phyloP scores from a whole-genome alignment of 2,797 vertebrate genomes.

The Myotis planiceps region DNA sequence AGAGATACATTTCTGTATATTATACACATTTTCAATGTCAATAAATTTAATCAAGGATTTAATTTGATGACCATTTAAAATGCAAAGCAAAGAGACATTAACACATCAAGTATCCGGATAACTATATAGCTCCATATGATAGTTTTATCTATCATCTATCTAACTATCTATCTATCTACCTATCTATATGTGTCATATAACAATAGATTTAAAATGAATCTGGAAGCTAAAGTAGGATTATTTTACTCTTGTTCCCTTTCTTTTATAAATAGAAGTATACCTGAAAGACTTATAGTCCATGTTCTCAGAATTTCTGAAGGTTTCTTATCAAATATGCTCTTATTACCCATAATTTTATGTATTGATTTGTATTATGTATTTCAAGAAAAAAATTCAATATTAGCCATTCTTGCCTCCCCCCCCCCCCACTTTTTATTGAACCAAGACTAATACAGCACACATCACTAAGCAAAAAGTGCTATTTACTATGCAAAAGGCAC shows the following conservation, averaged over 20 bases:
- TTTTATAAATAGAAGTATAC: not conserved
- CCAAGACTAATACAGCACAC: slow-evolving; percentile 68
- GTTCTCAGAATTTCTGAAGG: slow-evolving; percentile 52
- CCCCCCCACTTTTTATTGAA: slow-evolving; percentile 74
- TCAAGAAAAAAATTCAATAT: slow-evolving; percentile 68
- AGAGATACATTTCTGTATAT: not conserved
- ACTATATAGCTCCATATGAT: not conserved
- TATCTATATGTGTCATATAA: not conserved
- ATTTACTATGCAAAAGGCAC: slow-evolving; percentile 90
- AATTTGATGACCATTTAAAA: slow-evolving; percentile 44
- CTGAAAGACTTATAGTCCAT: not conserved
- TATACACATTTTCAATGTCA: slow-evolving; percentile 6
- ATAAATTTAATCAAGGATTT: slow-evolving; percentile 41
- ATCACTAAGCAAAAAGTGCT: slow-evolving; percentile 82
- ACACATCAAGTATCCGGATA: not conserved
- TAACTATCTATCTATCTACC: not conserved
- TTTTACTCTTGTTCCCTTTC: not conserved
- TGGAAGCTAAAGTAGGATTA: not conserved
- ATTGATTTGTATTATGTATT: slow-evolving; percentile 51
- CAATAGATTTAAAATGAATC: not conserved
- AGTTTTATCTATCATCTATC: not conserved
- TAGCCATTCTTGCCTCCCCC: slow-evolving; percentile 55
- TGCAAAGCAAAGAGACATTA: slow-evolving; percentile 14
- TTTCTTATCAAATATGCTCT: slow-evolving; percentile 52
- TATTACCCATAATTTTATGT: slow-evolving; percentile 62